Percentiles rank a stretch among this genome's conserved stretches.
Conservation (phyloP, 2,888 invertebrate species). For the Phasia obesa region DNA sequence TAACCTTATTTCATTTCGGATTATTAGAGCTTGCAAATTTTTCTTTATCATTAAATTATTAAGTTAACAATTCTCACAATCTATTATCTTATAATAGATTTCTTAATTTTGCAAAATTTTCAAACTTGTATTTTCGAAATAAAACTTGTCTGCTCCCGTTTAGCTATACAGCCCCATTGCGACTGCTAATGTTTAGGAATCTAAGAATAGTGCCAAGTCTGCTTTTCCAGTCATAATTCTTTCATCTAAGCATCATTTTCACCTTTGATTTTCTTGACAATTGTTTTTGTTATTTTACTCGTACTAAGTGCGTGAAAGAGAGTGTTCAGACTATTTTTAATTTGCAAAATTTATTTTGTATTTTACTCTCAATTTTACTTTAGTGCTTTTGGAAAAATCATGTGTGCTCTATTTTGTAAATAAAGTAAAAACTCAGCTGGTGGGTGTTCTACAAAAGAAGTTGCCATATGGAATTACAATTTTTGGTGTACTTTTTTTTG, state of each 20-base stretch:
- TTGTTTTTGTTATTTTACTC: slow-evolving; percentile 41
- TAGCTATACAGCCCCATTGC: slow-evolving; percentile 63
- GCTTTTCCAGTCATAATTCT: slow-evolving; percentile 60
- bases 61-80: too few species aligned
- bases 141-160: slow-evolving; percentile 43
- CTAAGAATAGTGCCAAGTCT: slow-evolving; percentile 60
- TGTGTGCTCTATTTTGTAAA: slow-evolving; percentile 39
- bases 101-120: neutral
- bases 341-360: neutral
- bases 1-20: too few species aligned
- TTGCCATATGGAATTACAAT: slow-evolving; percentile 40
- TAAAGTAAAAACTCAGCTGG: slow-evolving; percentile 41
- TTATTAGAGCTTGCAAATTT: too few species aligned
- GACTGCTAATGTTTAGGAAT: slow-evolving; percentile 60
- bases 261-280: slow-evolving; percentile 46
- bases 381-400: slow-evolving; percentile 40
- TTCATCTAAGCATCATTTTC: slow-evolving; percentile 39
- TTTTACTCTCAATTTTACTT: slow-evolving; percentile 27
- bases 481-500: neutral
- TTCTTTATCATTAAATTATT: too few species aligned
- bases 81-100: too few species aligned
- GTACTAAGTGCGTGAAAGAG: slow-evolving; percentile 49
- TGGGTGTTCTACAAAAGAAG: slow-evolving; percentile 51
- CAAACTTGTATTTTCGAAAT: slow-evolving; percentile 20
- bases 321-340: neutral